Evolutionary conservation across 1,140 invertebrate genomes (phyloP).

Genomic region (Oedothorax gibbosus): DNA sequence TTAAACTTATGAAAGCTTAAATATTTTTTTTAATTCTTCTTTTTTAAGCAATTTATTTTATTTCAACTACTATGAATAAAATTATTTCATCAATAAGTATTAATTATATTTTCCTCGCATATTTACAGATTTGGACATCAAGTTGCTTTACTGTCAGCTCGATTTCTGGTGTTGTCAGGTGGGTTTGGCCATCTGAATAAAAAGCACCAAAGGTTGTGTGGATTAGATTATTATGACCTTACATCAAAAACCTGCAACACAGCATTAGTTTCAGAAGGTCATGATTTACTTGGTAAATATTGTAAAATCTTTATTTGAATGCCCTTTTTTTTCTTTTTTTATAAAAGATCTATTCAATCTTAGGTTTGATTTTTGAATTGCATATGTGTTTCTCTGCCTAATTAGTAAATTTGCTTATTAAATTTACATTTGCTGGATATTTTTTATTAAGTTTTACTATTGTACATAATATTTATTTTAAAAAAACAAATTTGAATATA

Average conservation of each 20-base stretch:
- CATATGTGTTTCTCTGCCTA: no score
- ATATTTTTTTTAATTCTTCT: no score
- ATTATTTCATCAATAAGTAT: background rate
- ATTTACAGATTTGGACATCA: constrained; percentile 51
- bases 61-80: background rate
- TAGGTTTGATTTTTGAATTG: no score
- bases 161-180: constrained; percentile 61
- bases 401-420: no score
- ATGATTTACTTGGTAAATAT: constrained; percentile 10
- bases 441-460: no score
- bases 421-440: no score
- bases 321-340: background rate
- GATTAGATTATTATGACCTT: constrained; percentile 63
- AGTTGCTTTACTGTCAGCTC: constrained; percentile 1
- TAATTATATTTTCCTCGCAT: no score
- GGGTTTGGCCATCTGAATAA: constrained; percentile 68
- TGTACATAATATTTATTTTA: no score
- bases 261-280: background rate
- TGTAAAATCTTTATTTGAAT: background rate
- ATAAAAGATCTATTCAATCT: no score
- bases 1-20: no score
- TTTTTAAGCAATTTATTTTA: background rate
- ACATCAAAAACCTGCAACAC: background rate
- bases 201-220: constrained; percentile 66
- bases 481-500: no score